A percentile compares a stretch with the other conserved stretches of the same genome.
phyloP scores from a whole-genome alignment of 2,113 vertebrate genomes.

The Nesogale talazaci region DNA sequence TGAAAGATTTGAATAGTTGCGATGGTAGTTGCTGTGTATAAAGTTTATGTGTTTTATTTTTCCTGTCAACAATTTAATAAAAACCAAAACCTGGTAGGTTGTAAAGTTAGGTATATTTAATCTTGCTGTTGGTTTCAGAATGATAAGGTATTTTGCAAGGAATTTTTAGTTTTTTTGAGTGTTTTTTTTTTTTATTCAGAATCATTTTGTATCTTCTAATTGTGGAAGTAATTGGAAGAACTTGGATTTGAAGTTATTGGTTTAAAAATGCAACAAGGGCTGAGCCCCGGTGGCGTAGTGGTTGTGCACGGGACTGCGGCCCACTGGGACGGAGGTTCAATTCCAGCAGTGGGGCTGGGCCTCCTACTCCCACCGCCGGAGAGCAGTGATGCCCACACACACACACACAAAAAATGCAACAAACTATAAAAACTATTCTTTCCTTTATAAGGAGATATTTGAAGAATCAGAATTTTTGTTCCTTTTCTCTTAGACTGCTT shows the following conservation, averaged over 20 bases:
- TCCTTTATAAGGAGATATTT: background rate
- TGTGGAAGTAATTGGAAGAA: background rate
- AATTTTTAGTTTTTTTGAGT: background rate
- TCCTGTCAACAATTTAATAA: background rate
- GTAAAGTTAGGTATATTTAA: slow-evolving; percentile 10
- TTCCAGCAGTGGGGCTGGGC: no score
- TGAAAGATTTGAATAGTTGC: background rate
- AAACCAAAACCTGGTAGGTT: background rate
- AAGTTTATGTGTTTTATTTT: background rate
- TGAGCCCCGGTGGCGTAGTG: no score
- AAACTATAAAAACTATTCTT: background rate
- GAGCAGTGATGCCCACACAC: no score
- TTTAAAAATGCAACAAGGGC: background rate
- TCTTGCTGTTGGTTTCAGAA: background rate
- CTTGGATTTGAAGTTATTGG: background rate
- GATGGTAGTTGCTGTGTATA: background rate
- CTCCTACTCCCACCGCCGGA: no score
- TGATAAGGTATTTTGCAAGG: background rate
- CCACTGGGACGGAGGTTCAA: no score
- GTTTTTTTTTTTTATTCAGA: background rate
- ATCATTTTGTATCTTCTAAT: background rate
- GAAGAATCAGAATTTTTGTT: slow-evolving; percentile 24
- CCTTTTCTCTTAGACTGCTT: background rate
- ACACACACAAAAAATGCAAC: background rate
- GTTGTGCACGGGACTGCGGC: no score